Conservation (phyloP, 2,888 invertebrate genomes). For the Metopia argyrocephala region DNA sequence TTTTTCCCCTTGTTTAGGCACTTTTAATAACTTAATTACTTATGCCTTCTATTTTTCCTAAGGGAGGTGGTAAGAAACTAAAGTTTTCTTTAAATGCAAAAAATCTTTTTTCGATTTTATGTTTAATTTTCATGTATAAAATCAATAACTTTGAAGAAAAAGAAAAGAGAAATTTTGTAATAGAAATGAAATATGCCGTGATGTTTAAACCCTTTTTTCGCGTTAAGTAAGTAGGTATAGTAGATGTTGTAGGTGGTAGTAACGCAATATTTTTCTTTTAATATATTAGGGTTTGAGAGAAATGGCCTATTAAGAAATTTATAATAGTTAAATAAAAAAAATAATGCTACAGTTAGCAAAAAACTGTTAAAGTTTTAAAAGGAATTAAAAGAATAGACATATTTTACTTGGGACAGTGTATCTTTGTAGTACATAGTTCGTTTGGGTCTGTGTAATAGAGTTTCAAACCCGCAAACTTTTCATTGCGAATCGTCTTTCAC, state of each 20-base stretch:
- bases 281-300: background rate
- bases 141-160: constrained; percentile 28
- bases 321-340: no score
- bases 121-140: constrained; percentile 28
- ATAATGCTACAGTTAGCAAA: no score
- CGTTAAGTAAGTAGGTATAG: no score
- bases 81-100: background rate
- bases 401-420: no score
- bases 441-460: no score
- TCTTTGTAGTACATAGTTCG: no score
- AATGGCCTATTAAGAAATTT: background rate
- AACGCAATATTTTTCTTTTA: background rate
- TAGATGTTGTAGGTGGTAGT: background rate
- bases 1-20: background rate
- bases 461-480: no score
- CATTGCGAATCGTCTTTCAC: no score
- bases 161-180: background rate
- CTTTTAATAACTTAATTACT: constrained; percentile 32
- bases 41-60: background rate
- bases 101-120: constrained; percentile 43
- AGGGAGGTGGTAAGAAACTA: background rate
- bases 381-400: no score
- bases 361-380: no score
- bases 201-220: constrained; percentile 38
- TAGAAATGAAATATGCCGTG: background rate